Base-by-base conservation (phyloP, 2,797 vertebrate species). In the Saguinus oedipus region DNA sequence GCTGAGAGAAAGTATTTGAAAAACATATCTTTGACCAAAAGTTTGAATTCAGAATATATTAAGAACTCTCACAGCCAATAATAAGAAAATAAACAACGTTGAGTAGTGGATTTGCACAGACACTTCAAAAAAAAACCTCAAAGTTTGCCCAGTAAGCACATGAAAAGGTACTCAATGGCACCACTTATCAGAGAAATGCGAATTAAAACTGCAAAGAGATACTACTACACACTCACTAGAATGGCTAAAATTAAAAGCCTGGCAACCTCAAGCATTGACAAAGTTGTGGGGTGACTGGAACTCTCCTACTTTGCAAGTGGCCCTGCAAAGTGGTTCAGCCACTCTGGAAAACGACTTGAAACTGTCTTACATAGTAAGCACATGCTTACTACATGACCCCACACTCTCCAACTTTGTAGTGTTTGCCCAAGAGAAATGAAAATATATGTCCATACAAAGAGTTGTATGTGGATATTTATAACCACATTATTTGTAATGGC, bases 391-490 rank as follows among this genome's bases (percentile, higher is more conserved):
- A 19, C 5, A 80, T 55, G 26, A 76, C 42, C 12, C 22, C 68
- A 30, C 19, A 81, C 39, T 81, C 55, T 88, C 26, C 59, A 86
- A 20, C 42, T 90, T 72, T 15, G 36, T 80, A 75, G 33, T 79
- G 55, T 81, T 95, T 84, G 36, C 5, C 82, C 44, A 95, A 81
- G 17, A 93, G 33, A 95, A 93, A 75, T 87, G 39, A 94, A 95
- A 93, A 79, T 76, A 39, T 46, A 15, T 88, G 13, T 86, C 30
- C 22, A 30, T 95, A 82, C 24, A 89, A 88, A 88, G n/a, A 76
- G 50, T 55, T 93, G 0, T 42, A 79, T 84, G 46, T 87, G 7
- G 80, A 8, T 93, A 30, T 86, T 91, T 88, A 59, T 74, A 57
- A 72, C 15, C 10, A 57, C 1, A 10, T 76, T 91, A 70, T 64